These are phyloP conservation scores for Mus minutoides DNA, from an alignment of 2,797 vertebrate genomes.

Conservation along the genomic window DNA sequence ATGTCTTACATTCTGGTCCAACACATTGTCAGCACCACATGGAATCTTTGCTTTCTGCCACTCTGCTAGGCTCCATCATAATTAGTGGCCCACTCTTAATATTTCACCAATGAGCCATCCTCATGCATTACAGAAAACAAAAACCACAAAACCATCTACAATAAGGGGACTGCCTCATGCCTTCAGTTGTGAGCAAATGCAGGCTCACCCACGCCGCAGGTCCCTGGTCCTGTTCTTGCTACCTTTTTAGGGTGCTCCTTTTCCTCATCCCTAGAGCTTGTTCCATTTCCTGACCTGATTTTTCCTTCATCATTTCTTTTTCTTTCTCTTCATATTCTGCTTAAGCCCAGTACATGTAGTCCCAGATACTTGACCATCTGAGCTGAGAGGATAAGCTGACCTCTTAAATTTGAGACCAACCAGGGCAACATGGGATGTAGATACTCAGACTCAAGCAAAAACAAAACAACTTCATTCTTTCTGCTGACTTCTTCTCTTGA, in stretches of 20 bases:
- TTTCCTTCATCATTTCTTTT: neutral
- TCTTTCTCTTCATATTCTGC: neutral
- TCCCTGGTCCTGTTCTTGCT: neutral
- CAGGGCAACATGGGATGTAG: no score
- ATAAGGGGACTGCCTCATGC: neutral
- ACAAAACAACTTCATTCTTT: neutral
- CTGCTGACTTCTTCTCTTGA: neutral
- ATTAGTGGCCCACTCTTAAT: rapidly evolving
- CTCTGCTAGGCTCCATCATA: rapidly evolving
- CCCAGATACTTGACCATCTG: neutral
- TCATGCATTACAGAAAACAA: neutral
- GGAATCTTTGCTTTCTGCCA: neutral
- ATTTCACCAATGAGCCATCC: no score
- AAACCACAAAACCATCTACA: neutral
- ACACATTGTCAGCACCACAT: rapidly evolving
- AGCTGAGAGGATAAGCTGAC: neutral
- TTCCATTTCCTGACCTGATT: neutral
- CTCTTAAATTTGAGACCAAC: neutral
- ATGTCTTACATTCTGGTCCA: neutral
- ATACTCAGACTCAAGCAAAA: neutral
- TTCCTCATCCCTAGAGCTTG: neutral
- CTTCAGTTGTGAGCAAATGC: neutral
- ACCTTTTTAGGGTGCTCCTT: neutral
- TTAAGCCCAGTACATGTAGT: neutral
- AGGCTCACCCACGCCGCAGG: neutral